Conservation (phyloP, 2,888 invertebrate species). For the Pediacus dermestoides region DNA sequence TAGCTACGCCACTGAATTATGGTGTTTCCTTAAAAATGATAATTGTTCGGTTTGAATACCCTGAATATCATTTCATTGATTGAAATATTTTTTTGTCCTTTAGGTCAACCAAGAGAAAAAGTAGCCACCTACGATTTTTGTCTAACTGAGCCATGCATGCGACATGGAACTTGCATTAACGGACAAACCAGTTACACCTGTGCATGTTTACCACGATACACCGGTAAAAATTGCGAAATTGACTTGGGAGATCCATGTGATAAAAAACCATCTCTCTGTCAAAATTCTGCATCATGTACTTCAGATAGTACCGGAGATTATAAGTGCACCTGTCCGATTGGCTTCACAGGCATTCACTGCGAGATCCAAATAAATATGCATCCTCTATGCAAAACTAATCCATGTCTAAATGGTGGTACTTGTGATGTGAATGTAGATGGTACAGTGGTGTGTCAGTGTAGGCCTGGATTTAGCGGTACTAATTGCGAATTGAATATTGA, state of each 20-base stretch:
- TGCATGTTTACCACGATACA: constrained; percentile 77
- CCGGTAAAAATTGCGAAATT: constrained; percentile 83
- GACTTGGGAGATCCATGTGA: constrained; percentile 73
- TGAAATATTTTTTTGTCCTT: no score
- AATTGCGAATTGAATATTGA: constrained; percentile 72
- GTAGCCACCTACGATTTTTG: constrained; percentile 58
- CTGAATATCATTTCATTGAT: no score
- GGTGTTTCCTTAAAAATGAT: no score
- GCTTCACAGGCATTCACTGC: constrained; percentile 67
- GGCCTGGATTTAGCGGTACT: constrained; percentile 61
- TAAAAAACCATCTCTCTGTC: constrained; percentile 61
- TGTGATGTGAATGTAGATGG: constrained; percentile 62
- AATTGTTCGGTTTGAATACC: no score
- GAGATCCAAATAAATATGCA: constrained; percentile 69
- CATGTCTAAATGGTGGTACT: constrained; percentile 76
- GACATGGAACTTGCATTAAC: constrained; percentile 76
- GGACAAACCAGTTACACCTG: constrained; percentile 77
- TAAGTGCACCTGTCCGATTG: constrained; percentile 66
- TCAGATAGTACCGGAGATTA: constrained; percentile 67
- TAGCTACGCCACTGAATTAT: no score
- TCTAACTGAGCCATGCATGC: constrained; percentile 76
- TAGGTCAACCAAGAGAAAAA: constrained; percentile 16
- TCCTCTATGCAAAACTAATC: constrained; percentile 66
- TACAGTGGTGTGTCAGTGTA: constrained; percentile 29
- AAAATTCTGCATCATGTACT: constrained; percentile 69